Evolutionary conservation across 1,140 invertebrate species (phyloP), one percentile per base, ranked within the genome.

Genomic region (Ephestia elutella): DNA sequence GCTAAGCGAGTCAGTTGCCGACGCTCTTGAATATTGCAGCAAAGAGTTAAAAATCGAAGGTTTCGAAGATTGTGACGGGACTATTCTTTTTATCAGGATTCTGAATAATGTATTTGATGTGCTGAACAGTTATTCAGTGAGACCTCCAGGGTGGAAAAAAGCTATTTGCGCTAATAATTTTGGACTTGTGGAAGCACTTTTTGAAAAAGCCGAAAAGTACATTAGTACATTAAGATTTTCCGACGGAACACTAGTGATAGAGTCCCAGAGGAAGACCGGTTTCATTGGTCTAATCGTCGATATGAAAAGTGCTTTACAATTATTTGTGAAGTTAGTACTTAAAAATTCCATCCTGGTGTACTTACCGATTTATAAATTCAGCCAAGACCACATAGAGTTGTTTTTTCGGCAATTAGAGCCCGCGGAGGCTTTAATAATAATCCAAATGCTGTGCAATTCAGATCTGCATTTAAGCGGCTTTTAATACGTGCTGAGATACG

Each of bases 101-200:
- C 25, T 69, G 0, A 65, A 70, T 44, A 21, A 63, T 21, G 38
- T 75, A 49, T 71, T 73, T 50, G 72, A 67, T 48, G 54, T 65
- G 10, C 56, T 65, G 11, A 65, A 67, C 7, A 63, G 55, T 18
- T 57, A 38, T 1, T 56, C 56, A 7, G 28, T 64, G 11, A 17
- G 57, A 17, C 60, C 56, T 25, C 54, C 54, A 19, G 55, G 57
- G 0, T 66, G 19, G 20, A 62, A 67, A 60, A 66, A 66, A 28
- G 48, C 64, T 4, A 30, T 70, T 11, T 70, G 57, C 53, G 28
- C 54, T 4, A 53, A 17, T 11, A 70, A 66, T 44, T 62, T 62
- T 38, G 59, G 57, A 11, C 11, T 60, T 0, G 21, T 65, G n/a
- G 25, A 18, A 30, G 53, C 49, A 4, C 35, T 60, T n/a, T 63